Base-by-base conservation (phyloP, 2,888 invertebrate species). In the Drosophila fungiperda region DNA sequence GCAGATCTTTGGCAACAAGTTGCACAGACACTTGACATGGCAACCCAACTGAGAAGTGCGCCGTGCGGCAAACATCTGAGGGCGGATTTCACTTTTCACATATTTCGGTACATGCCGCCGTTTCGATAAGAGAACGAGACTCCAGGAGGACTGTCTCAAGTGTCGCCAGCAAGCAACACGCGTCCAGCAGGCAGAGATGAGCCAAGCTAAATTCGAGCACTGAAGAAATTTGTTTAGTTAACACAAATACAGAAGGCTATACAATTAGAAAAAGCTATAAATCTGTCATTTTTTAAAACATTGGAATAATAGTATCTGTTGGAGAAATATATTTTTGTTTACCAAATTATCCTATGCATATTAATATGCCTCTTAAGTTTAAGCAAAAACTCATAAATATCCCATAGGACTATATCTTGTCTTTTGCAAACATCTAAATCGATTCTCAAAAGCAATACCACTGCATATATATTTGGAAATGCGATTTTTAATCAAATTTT, bases 21-120 rank as follows among this genome's bases (percentile, higher is more conserved):
- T 52, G 32, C 26, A n/a, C 64, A 73, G 68, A 67, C 89, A 83
- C 83, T 83, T 89, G 83, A 75, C 79, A 62, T 55, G 40, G 29
- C 57, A 40, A n/a, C 36, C 55, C 54, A 36, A 54, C 36, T 54
- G 53, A 54, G 54, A 38, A 36, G 33, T 38, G 55, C 36, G 59
- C 23, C 58, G 38, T 29, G 65, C 77, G 80, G 77, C 80, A 60
- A 68, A 77, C 65, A 76, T 77, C 77, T 80, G 49, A 77, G 50
- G 58, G 50, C 42, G 29, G 61, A 80, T 76, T 77, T 77, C 59
- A 68, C 58, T 76, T 78, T 75, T 62, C 38, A 52, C 58, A 67
- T 57, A 67, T 78, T 68, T 64, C 45, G 53, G 42, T 61, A 78
- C 76, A 77, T 69, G 76, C 76, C 76, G 76, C 67, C 62, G 32